Evolutionary conservation across 2,113 vertebrate genomes (phyloP).

Genomic region (Percina caprodes): DNA sequence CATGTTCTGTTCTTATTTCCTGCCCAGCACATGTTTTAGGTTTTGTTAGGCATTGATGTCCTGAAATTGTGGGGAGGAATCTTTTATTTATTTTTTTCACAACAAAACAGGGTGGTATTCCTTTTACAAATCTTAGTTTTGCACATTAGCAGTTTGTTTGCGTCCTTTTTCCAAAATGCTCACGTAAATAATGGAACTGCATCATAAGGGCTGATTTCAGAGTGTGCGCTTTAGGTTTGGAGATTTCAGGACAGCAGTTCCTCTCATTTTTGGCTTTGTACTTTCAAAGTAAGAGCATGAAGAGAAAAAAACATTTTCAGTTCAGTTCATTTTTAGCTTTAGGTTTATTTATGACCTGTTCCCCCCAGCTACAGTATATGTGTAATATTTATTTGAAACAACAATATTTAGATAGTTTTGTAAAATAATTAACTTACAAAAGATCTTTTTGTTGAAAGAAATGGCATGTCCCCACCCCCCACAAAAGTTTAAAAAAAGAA

Average conservation of each 20-base stretch:
- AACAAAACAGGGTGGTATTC: constrained; percentile 51
- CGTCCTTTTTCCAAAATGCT: constrained; percentile 7
- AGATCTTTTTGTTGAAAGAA: background rate
- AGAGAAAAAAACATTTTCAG: background rate
- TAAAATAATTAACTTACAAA: constrained; percentile 17
- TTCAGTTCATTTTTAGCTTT: constrained; percentile 29
- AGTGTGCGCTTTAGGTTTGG: constrained; percentile 16
- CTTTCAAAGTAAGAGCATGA: constrained; percentile 38
- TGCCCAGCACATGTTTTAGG: constrained; percentile 5
- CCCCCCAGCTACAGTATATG: constrained; percentile 43
- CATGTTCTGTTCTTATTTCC: background rate
- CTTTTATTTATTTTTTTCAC: background rate
- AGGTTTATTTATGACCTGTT: constrained; percentile 60
- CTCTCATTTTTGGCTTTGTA: constrained; percentile 23
- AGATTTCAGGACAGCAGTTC: background rate
- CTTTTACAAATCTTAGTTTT: constrained; percentile 41
- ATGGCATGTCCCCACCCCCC: background rate
- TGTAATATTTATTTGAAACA: constrained; percentile 61
- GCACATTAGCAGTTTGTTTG: constrained; percentile 2
- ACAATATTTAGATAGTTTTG: constrained; percentile 11
- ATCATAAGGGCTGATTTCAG: constrained; percentile 43
- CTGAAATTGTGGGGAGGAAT: background rate
- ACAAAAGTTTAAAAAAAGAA: background rate
- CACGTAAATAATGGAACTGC: constrained; percentile 6
- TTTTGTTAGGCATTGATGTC: background rate